These are phyloP conservation scores for Drosophila pachea DNA, from an alignment of 1,140 invertebrate species.

Conservation along the genomic window DNA sequence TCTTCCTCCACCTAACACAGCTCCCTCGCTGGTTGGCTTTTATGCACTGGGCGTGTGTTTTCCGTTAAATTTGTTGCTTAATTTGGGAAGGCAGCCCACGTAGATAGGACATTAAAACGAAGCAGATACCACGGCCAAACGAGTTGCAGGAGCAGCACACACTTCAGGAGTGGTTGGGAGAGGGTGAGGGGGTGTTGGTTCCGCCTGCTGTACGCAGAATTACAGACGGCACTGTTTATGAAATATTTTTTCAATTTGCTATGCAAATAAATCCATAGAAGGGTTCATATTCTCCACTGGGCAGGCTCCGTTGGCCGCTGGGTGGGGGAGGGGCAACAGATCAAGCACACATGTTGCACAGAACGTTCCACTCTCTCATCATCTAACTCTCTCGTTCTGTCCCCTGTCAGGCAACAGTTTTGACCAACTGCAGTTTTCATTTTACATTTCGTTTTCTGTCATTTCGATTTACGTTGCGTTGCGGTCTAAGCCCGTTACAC, in stretches of 20 bases:
- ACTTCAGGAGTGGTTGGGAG: constrained; percentile 15
- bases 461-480: constrained; percentile 42
- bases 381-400: not conserved
- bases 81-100: constrained; percentile 57
- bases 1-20: constrained; percentile 6
- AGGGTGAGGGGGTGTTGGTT: not conserved
- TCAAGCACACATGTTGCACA: constrained; percentile 54
- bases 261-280: constrained; percentile 56
- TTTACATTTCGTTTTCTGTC: constrained; percentile 40
- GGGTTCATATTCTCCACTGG: not conserved
- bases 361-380: not conserved
- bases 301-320: no score
- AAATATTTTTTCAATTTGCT: constrained; percentile 66
- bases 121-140: constrained; percentile 42
- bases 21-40: constrained; percentile 57
- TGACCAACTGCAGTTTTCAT: constrained; percentile 47
- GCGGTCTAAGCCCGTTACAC: constrained; percentile 39
- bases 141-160: not conserved
- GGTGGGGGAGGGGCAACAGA: constrained; percentile 8
- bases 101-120: constrained; percentile 69
- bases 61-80: constrained; percentile 62
- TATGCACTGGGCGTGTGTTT: constrained; percentile 71
- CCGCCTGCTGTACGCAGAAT: constrained; percentile 4
- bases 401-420: not conserved
- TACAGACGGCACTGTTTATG: constrained; percentile 31